phyloP scores from a whole-genome alignment of 2,888 invertebrate genomes.

The Melieria crassipennis region DNA sequence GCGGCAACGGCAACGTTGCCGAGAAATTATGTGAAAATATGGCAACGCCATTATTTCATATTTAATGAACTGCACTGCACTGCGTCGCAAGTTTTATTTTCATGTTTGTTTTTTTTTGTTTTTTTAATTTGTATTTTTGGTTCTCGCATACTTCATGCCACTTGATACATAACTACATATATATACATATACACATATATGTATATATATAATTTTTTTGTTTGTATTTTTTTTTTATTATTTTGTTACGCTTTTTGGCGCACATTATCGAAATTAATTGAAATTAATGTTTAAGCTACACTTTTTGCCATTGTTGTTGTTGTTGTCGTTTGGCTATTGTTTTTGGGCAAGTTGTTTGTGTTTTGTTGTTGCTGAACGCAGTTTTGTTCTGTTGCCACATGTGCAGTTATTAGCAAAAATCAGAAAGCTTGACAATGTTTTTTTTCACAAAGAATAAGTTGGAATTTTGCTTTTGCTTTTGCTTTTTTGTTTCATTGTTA shows the following conservation, averaged over 20 bases:
- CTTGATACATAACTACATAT: neutral
- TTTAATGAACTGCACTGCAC: slow-evolving; percentile 42
- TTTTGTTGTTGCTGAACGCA: neutral
- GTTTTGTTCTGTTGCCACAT: neutral
- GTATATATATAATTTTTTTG: slow-evolving; percentile 4
- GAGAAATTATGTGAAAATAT: slow-evolving; percentile 23
- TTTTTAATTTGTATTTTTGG: too few relatives aligned
- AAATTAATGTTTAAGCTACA: slow-evolving; percentile 37
- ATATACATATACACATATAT: neutral
- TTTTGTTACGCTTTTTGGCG: slow-evolving; percentile 10
- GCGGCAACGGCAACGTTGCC: too few relatives aligned
- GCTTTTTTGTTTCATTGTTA: too few relatives aligned
- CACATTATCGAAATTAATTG: slow-evolving; percentile 45
- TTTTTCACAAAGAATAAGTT: too few relatives aligned
- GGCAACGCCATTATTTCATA: slow-evolving; percentile 36
- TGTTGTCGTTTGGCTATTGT: slow-evolving; percentile 1
- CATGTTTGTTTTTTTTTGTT: neutral
- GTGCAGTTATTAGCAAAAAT: too few relatives aligned
- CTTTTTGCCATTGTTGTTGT: neutral
- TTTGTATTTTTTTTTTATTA: neutral
- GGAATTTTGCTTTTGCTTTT: too few relatives aligned
- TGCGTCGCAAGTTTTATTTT: neutral
- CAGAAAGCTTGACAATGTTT: too few relatives aligned
- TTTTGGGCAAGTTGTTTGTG: neutral
- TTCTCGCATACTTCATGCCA: neutral